Evolutionary conservation across 1,140 invertebrate species (phyloP).

Genomic region (Diprion similis): DNA sequence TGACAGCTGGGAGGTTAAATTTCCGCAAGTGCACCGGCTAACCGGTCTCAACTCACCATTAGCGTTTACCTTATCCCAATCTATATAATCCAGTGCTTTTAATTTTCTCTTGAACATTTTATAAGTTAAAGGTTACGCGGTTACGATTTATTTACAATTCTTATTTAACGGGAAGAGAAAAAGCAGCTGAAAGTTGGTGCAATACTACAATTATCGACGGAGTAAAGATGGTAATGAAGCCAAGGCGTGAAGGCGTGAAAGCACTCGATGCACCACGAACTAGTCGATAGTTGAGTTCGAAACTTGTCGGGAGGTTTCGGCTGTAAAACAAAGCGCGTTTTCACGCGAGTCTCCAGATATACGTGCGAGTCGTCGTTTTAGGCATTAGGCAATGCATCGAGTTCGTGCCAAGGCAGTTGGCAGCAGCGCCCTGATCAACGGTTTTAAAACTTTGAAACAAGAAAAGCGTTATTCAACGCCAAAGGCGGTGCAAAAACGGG

Average conservation of each 20-base stretch:
- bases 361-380: background rate
- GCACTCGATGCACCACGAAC: background rate
- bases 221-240: background rate
- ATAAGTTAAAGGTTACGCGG: background rate
- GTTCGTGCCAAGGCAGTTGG: background rate
- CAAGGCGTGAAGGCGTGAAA: background rate
- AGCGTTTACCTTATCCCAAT: slow-evolving; percentile 71
- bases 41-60: slow-evolving; percentile 62
- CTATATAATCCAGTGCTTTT: slow-evolving; percentile 77
- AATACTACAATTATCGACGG: background rate
- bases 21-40: background rate
- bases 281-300: no score
- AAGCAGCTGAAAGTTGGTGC: background rate
- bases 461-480: background rate
- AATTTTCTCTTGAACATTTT: slow-evolving; percentile 77
- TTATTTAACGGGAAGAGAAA: background rate
- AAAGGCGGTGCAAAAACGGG: background rate
- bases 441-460: no score
- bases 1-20: background rate
- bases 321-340: background rate
- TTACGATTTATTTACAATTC: background rate
- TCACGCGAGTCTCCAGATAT: background rate
- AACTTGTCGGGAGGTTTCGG: background rate
- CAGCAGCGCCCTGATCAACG: background rate
- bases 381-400: background rate